Percentiles rank a stretch among this genome's conserved stretches.
phyloP scores from a whole-genome alignment of 2,888 invertebrate genomes.

The Lithosia quadra region DNA sequence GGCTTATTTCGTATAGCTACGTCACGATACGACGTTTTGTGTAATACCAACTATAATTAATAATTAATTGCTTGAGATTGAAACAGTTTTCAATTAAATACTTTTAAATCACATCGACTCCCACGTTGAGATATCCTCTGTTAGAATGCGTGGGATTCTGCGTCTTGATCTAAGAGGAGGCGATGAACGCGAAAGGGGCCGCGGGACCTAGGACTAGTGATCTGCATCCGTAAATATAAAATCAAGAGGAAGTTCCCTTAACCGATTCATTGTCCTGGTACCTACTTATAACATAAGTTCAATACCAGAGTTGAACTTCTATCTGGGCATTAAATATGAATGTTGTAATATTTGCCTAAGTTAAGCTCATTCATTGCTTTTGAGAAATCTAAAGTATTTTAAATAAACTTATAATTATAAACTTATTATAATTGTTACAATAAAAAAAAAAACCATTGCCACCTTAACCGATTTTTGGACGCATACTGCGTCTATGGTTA shows the following conservation, averaged over 20 bases:
- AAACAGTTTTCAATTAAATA: background rate
- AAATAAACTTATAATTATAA: too few relatives aligned
- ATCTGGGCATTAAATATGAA: too few relatives aligned
- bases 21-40: background rate
- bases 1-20: background rate
- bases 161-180: background rate
- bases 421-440: too few relatives aligned
- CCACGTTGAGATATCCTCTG: conserved; percentile 1
- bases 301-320: too few relatives aligned
- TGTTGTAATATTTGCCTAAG: too few relatives aligned
- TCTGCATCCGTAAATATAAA: background rate
- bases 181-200: background rate
- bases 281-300: too few relatives aligned
- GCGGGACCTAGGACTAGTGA: background rate
- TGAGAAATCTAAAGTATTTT: too few relatives aligned
- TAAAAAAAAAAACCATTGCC: too few relatives aligned
- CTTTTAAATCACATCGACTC: background rate
- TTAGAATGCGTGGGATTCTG: background rate
- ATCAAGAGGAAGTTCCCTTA: background rate
- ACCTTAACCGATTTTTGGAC: too few relatives aligned
- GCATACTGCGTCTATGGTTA: too few relatives aligned
- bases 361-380: too few relatives aligned
- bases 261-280: too few relatives aligned
- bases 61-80: background rate
- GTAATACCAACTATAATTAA: conserved; percentile 4